Evolutionary conservation across 1,140 invertebrate species (phyloP), one percentile per base, ranked within the genome.

Genomic region (Nasonia giraulti): DNA sequence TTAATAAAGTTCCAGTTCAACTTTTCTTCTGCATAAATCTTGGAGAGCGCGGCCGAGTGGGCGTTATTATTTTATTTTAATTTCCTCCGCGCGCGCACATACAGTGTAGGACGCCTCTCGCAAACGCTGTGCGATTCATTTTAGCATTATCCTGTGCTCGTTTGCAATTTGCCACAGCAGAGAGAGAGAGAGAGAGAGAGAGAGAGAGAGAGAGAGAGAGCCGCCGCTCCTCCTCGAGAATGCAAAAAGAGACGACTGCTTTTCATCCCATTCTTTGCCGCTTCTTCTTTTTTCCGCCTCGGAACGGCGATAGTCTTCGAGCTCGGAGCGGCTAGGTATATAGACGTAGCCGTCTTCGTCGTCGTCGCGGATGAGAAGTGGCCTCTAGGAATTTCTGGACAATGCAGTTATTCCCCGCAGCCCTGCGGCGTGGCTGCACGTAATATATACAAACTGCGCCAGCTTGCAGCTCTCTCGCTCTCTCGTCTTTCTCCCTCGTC

Each of bases 351-450:
- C 10, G 5, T 37, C 33, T 37, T 37, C 23, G 23, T 31, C 69
- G 2, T 17, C 17, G 40, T 37, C 33, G 20, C 20, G 17, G 14
- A 44, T 7, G 55, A 75, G 17, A 75, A 75, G 73, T 75, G 73
- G 73, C 73, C 37, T 40, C 20, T 44, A 37, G 20, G 37, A 75
- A 75, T 75, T 75, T 44, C 73, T 44, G 73, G 73, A 75, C 73
- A 75, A 75, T 75, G 73, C 73, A 75, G 73, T 75, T 75, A 75
- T n/a, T n/a, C 8, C 37, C 20, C 37, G 31, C 10, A 40, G 14
- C 37, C 37, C 37, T 37, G 20, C 73, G 20, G 33, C 37, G 7
- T 44, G 5, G 31, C 73, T 10, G 20, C 73, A 37, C 37, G 73
- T 44, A 75, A 75, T 75, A 75, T 75, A 44, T 37, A 75, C 73